These are phyloP conservation scores for Arbacia lixula DNA, from an alignment of 53 echinoderm and acorn worm genomes.

Conservation along the genomic window DNA sequence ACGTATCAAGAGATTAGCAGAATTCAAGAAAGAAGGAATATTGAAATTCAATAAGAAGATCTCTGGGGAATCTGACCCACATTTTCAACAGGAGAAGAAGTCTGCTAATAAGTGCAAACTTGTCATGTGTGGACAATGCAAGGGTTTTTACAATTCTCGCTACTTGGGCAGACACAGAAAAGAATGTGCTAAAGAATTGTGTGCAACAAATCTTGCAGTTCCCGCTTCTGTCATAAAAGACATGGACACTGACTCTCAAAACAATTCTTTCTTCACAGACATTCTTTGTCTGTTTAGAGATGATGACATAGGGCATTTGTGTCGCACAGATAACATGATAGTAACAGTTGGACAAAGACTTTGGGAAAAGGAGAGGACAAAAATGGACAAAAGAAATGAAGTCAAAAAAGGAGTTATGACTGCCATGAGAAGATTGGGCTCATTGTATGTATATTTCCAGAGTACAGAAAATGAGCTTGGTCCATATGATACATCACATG, in stretches of 20 bases:
- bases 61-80: background rate
- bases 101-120: background rate
- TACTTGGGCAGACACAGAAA: slow-evolving; percentile 15
- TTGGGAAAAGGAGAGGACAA: slow-evolving; percentile 64
- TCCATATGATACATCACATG: slow-evolving; percentile 3
- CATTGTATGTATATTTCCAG: slow-evolving; percentile 58
- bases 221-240: background rate
- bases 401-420: slow-evolving; percentile 72
- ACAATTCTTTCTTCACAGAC: background rate
- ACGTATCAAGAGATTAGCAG: background rate
- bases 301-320: background rate
- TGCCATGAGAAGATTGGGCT: slow-evolving; percentile 65
- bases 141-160: slow-evolving; percentile 1
- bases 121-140: slow-evolving; percentile 8
- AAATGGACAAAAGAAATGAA: slow-evolving; percentile 66
- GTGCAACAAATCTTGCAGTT: background rate
- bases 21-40: background rate
- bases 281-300: slow-evolving; percentile 19
- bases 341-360: slow-evolving; percentile 63
- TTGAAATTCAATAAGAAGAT: background rate
- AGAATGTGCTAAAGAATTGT: slow-evolving; percentile 2
- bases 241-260: background rate
- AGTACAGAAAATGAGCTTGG: slow-evolving; percentile 52
- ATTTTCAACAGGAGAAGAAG: background rate
- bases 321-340: background rate